Evolutionary conservation across 2,797 vertebrate genomes (phyloP).

Genomic region (Oophaga sylvatica): DNA sequence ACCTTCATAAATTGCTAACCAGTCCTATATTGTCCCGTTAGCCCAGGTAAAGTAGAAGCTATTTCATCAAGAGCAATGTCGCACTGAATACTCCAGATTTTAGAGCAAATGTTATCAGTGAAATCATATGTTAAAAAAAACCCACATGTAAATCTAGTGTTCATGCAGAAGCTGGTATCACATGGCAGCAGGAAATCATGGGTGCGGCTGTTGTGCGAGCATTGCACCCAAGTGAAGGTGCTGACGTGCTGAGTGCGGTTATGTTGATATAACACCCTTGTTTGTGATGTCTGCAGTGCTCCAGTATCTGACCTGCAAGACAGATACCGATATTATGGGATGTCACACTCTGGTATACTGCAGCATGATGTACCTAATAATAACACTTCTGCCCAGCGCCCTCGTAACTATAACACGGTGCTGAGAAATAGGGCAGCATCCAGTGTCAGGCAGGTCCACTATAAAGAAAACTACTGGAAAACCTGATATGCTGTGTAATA

Average conservation of each 20-base stretch:
- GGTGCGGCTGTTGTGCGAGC: constrained; percentile 10
- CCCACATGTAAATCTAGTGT: background rate
- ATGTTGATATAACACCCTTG: background rate
- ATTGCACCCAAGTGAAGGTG: background rate
- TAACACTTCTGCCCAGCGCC: no score
- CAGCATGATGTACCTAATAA: no score
- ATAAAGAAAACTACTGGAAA: no score
- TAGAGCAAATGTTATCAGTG: background rate
- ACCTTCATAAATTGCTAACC: no score
- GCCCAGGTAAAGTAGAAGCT: no score
- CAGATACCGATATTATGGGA: background rate
- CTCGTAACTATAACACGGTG: no score
- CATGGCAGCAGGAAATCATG: constrained; percentile 4
- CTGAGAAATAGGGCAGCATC: no score
- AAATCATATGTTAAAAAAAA: background rate
- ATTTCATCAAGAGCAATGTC: background rate
- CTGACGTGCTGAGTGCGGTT: background rate
- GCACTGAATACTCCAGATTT: background rate
- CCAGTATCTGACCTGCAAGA: background rate
- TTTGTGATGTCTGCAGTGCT: background rate
- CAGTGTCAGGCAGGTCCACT: no score
- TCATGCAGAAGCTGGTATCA: background rate
- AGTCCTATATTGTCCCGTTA: no score
- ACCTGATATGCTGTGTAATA: no score
- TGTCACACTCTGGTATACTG: no score